Percentiles rank a stretch among this genome's conserved stretches.
Evolutionary conservation across 92 coral and sea anemone genomes (phyloP).

Genomic region (Isaurus tuberculatus): DNA sequence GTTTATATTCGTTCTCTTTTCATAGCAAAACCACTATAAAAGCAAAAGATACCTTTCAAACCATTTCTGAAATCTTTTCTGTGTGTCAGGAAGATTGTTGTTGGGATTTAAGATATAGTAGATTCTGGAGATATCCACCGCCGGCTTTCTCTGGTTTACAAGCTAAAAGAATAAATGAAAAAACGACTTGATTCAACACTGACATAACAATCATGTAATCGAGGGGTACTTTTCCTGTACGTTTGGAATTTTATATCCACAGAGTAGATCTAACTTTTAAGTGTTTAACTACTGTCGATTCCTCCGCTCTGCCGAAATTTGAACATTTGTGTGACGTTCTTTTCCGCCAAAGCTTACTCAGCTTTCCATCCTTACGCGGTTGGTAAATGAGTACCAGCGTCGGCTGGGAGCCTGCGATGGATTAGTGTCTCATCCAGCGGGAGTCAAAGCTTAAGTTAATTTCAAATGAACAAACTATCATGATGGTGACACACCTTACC

Average conservation of each 20-base stretch:
- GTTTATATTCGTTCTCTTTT: background rate
- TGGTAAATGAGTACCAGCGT: too few species aligned
- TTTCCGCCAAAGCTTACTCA: too few species aligned
- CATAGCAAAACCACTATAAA: background rate
- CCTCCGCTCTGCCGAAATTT: too few species aligned
- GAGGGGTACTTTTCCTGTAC: background rate
- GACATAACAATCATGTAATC: background rate
- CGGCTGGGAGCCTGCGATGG: too few species aligned
- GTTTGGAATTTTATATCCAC: background rate
- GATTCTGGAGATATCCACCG: conserved; percentile 76
- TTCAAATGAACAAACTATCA: too few species aligned
- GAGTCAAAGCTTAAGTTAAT: too few species aligned
- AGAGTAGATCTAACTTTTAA: background rate
- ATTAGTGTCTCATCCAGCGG: too few species aligned
- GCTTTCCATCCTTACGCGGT: too few species aligned
- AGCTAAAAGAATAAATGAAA: background rate
- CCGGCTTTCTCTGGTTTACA: conserved; percentile 34
- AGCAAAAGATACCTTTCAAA: conserved; percentile 76
- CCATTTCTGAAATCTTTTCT: conserved; percentile 93
- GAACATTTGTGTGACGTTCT: too few species aligned
- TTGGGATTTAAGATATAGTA: conserved; percentile 92
- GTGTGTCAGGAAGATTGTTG: conserved; percentile 85
- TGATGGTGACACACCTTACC: too few species aligned
- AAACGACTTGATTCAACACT: background rate
- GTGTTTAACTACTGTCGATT: too few species aligned